phyloP scores from a whole-genome alignment of 2,797 vertebrate species.

The Characodon lateralis region DNA sequence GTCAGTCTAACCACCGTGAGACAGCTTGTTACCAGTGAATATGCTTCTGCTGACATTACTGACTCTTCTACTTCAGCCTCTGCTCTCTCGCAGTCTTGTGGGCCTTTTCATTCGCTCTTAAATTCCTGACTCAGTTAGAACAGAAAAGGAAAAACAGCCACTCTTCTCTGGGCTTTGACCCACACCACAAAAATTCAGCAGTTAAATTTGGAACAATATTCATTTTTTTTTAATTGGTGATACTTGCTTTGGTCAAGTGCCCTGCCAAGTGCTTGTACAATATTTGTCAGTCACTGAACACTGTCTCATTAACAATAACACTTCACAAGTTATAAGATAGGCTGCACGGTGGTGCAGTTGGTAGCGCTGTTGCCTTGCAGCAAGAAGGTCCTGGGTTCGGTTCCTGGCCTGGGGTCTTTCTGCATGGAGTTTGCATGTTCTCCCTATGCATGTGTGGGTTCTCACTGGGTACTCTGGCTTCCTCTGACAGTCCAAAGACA shows the following conservation, averaged over 20 bases:
- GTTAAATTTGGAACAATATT: not conserved
- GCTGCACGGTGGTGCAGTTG: too few species aligned
- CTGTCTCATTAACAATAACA: not conserved
- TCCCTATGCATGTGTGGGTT: too few species aligned
- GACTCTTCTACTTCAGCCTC: not conserved
- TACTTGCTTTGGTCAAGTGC: not conserved
- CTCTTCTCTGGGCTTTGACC: not conserved
- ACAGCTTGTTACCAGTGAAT: not conserved
- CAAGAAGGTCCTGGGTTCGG: too few species aligned
- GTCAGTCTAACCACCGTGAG: not conserved
- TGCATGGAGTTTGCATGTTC: too few species aligned
- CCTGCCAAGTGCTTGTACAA: not conserved
- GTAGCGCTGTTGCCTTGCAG: too few species aligned
- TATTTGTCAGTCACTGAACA: not conserved
- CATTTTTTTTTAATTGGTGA: not conserved
- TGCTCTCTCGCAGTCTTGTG: not conserved
- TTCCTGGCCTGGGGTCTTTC: too few species aligned
- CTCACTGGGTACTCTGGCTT: too few species aligned
- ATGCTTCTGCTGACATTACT: not conserved
- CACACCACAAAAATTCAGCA: not conserved
- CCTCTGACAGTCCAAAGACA: too few species aligned
- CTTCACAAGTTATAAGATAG: not conserved
- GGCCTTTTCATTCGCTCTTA: too few species aligned
- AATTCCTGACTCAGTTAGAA: not conserved
- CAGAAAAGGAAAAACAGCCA: not conserved